Evolutionary conservation across 1,140 invertebrate genomes (phyloP).

Genomic region (Nasonia longicornis): DNA sequence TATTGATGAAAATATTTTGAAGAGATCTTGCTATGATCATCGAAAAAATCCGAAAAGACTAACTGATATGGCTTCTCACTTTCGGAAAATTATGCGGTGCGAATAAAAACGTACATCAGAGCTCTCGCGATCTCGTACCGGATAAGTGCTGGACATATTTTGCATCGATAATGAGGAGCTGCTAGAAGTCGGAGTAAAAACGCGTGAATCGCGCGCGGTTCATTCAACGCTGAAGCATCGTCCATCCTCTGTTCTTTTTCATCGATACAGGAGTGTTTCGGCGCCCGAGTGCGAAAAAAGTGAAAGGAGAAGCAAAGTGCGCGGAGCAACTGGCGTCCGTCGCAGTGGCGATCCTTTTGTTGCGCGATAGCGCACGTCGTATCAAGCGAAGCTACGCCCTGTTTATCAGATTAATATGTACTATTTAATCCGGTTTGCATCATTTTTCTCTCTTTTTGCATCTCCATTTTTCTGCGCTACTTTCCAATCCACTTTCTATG

Average conservation of each 20-base stretch:
- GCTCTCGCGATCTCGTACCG: neutral
- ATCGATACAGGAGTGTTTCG: constrained; percentile 17
- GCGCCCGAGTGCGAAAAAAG: constrained; percentile 10
- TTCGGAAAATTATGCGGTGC: too few species aligned
- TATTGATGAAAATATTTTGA: too few species aligned
- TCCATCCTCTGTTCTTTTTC: constrained; percentile 5
- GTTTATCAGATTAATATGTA: constrained; percentile 22
- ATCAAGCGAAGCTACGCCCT: constrained; percentile 16
- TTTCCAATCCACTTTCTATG: neutral
- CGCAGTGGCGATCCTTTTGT: constrained; percentile 5
- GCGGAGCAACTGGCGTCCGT: constrained; percentile 17
- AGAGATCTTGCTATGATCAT: too few species aligned
- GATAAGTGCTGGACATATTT: neutral
- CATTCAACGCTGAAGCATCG: constrained; percentile 15
- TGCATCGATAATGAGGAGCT: neutral
- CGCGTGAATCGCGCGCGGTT: neutral
- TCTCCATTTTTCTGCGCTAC: neutral
- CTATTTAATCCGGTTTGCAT: neutral
- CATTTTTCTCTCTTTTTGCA: neutral
- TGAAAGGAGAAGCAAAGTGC: constrained; percentile 29
- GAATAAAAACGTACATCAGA: neutral
- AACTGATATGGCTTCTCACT: too few species aligned
- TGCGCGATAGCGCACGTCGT: constrained; percentile 8
- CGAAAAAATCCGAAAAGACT: too few species aligned
- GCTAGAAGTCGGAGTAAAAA: neutral